These are phyloP conservation scores for Eudorcas thomsonii DNA, from an alignment of 2,113 vertebrate genomes.

Conservation along the genomic window DNA sequence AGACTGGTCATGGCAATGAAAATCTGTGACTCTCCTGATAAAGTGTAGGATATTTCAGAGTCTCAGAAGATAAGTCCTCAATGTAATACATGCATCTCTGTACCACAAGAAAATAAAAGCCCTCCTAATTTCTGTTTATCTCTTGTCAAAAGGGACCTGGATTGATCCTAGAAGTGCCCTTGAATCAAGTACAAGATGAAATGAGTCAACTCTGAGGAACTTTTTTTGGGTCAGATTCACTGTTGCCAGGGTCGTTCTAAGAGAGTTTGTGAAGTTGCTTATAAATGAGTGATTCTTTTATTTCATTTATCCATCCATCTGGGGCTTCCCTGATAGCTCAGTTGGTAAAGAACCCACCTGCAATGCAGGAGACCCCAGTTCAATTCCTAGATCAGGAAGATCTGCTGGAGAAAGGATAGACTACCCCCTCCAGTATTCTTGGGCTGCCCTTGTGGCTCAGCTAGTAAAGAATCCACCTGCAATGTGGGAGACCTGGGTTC, in stretches of 20 bases:
- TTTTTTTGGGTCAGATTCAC: neutral
- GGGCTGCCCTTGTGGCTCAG: neutral
- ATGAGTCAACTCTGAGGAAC: neutral
- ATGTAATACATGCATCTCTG: neutral
- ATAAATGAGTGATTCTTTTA: neutral
- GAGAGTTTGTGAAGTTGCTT: neutral
- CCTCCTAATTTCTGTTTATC: neutral
- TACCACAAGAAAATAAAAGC: neutral
- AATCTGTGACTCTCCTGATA: neutral
- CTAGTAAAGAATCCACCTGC: neutral
- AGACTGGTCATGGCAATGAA: neutral
- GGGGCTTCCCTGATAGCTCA: neutral
- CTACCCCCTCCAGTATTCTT: neutral
- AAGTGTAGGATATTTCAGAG: neutral
- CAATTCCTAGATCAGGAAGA: neutral
- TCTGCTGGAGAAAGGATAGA: accelerated
- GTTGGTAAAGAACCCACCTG: neutral
- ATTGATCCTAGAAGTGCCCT: neutral
- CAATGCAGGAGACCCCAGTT: neutral
- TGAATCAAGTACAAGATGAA: neutral
- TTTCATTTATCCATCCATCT: neutral
- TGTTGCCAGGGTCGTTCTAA: neutral
- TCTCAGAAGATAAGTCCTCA: neutral
- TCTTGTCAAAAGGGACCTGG: neutral
- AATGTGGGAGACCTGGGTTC: neutral